phyloP scores from a whole-genome alignment of 1,140 invertebrate species.

The Leucophenga varia region DNA sequence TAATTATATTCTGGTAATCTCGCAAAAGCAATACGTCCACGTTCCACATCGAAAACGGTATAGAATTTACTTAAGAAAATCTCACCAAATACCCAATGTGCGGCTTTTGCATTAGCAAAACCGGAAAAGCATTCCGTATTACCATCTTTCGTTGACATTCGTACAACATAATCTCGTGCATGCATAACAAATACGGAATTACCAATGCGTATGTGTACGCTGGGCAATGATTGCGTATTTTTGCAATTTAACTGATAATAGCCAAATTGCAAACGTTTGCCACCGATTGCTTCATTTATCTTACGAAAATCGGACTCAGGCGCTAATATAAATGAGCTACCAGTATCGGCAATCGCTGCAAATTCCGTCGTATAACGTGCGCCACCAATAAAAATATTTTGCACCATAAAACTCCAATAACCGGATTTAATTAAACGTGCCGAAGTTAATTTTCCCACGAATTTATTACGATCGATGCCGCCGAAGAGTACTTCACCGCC shows the following conservation, averaged over 20 bases:
- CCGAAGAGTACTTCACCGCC: slow-evolving; percentile 29
- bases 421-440: slow-evolving; percentile 22
- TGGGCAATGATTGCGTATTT: slow-evolving; percentile 13
- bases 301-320: slow-evolving; percentile 61
- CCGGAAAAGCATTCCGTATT: slow-evolving; percentile 21
- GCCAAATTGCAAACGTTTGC: slow-evolving; percentile 12
- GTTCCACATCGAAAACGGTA: slow-evolving; percentile 68
- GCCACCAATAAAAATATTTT: slow-evolving; percentile 14
- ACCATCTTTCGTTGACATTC: slow-evolving; percentile 12
- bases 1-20: no score
- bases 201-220: slow-evolving; percentile 20
- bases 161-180: slow-evolving; percentile 24
- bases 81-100: slow-evolving; percentile 53
- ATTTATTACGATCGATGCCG: slow-evolving; percentile 20
- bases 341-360: slow-evolving; percentile 75
- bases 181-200: slow-evolving; percentile 16
- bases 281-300: slow-evolving; percentile 33
- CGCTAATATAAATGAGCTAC: slow-evolving; percentile 71
- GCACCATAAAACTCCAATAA: slow-evolving; percentile 39
- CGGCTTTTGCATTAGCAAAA: slow-evolving; percentile 19
- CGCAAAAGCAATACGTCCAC: slow-evolving; percentile 66
- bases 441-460: slow-evolving; percentile 20
- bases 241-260: slow-evolving; percentile 23
- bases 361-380: slow-evolving; percentile 22
- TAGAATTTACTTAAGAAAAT: slow-evolving; percentile 70